Evolutionary conservation across 2,888 invertebrate species (phyloP), one percentile per base, ranked within the genome.

Genomic region (Drosophila mayaguana): DNA sequence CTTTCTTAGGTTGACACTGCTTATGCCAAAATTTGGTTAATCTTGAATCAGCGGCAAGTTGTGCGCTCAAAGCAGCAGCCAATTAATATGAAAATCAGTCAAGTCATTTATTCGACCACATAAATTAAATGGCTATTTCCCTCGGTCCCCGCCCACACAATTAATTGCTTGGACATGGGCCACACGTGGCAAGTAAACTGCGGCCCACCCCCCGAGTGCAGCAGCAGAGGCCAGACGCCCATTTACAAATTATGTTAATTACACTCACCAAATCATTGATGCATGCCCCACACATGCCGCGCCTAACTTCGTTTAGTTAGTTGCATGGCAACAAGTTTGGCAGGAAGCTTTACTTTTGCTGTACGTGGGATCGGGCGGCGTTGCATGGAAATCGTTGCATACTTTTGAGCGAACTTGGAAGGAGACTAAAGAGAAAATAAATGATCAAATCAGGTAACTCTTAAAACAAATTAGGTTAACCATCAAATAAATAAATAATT

Each of bases 21-120:
- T 72, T 71, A 65, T 80, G 32, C 63, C 55, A 59, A 66, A 80
- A 59, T 63, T 54, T 50, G 22, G 46, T 45, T 42, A 36, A 51
- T 60, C 38, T 50, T 7, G 28, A 32, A 18, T 28, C 18, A 28
- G 16, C 32, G 28, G 32, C 18, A 28, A 32, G 53, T 45, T 32
- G 34, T 53, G 46, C 50, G 45, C 54, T 50, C 42, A 40, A 51
- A 55, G 74, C 74, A 79, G 72, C 76, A 76, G 72, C 73, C 76
- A 88, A 90, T 86, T 90, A 86, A 90, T 89, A 90, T 90, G 90
- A 79, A 78, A 86, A 90, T 80, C 74, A 73, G 71, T 55, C 12
- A 50, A 56, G 51, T 73, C 75, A 79, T 72, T 72, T 63, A 69
- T 56, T 69, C 75, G 54, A 12, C 45, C 66, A 46, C 61, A 65